These are phyloP conservation scores for Eulimnadia texana DNA, from an alignment of 1,140 invertebrate species.

Conservation along the genomic window DNA sequence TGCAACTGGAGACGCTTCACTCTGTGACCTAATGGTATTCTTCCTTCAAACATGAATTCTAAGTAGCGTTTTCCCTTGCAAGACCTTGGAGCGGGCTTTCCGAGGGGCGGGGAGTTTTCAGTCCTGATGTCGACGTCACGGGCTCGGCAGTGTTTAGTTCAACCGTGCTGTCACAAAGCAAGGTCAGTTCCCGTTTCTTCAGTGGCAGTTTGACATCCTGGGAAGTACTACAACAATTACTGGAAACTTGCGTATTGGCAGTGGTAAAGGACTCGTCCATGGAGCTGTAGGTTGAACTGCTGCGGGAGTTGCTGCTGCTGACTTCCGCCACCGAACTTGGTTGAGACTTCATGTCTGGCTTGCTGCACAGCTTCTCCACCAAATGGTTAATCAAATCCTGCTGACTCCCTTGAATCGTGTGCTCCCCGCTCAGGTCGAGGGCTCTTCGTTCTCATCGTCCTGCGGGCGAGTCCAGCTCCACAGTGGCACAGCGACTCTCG, in stretches of 20 bases:
- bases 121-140: neutral
- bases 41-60: slow-evolving; percentile 10
- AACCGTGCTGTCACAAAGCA: slow-evolving; percentile 3
- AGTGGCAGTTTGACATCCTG: neutral
- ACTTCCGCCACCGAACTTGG: neutral
- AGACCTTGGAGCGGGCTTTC: slow-evolving; percentile 6
- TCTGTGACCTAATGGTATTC: neutral
- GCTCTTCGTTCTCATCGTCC: slow-evolving; percentile 10
- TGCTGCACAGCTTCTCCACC: neutral
- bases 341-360: neutral
- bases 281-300: neutral
- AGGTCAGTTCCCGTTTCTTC: slow-evolving; percentile 7
- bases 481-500: neutral
- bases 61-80: slow-evolving; percentile 12
- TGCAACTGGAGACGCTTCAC: neutral
- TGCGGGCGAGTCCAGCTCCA: neutral
- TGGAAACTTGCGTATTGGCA: neutral
- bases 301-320: neutral
- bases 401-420: neutral
- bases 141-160: neutral
- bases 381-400: slow-evolving; percentile 8
- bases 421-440: slow-evolving; percentile 5
- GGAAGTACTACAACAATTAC: neutral
- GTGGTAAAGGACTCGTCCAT: neutral
- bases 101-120: neutral